These are phyloP conservation scores for honey bee (Apis mellifera) DNA, from an alignment of 1,140 invertebrate genomes.

Conservation along the genomic window DNA sequence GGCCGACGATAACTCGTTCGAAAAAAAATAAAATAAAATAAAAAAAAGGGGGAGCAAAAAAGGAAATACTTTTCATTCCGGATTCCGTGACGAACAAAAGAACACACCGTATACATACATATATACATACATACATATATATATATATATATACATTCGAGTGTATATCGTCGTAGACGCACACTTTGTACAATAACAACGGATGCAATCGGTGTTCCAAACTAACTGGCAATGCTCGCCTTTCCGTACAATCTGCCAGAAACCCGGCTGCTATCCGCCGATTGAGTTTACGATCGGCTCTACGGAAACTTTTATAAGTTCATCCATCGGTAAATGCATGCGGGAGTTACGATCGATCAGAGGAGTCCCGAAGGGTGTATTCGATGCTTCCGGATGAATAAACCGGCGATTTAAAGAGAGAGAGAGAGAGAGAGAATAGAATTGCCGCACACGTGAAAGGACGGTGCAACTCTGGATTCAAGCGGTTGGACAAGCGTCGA, in stretches of 20 bases:
- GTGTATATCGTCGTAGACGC: conserved; percentile 12
- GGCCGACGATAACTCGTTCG: background rate
- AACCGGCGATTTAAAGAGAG: conserved; percentile 21
- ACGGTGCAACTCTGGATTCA: background rate
- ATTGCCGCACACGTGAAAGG: background rate
- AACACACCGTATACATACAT: no score
- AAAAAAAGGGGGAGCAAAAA: background rate
- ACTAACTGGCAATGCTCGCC: conserved; percentile 50
- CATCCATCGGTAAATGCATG: conserved; percentile 26
- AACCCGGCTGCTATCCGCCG: conserved; percentile 38
- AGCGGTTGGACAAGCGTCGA: no score
- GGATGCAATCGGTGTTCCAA: conserved; percentile 40
- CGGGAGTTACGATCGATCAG: conserved; percentile 46
- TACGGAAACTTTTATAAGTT: conserved; percentile 46
- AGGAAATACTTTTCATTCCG: conserved; percentile 15
- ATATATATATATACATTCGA: background rate
- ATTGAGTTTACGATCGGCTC: conserved; percentile 49
- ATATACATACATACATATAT: no score
- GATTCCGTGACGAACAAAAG: conserved; percentile 31
- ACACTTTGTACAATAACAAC: conserved; percentile 33
- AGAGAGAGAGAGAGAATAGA: background rate
- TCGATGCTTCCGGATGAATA: conserved; percentile 39
- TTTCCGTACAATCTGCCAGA: conserved; percentile 42
- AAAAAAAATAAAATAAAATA: no score
- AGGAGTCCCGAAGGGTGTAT: conserved; percentile 36